A percentile compares a stretch with the other conserved stretches of the same genome.
phyloP scores from a whole-genome alignment of 2,113 vertebrate species.

The Antennarius striatus region DNA sequence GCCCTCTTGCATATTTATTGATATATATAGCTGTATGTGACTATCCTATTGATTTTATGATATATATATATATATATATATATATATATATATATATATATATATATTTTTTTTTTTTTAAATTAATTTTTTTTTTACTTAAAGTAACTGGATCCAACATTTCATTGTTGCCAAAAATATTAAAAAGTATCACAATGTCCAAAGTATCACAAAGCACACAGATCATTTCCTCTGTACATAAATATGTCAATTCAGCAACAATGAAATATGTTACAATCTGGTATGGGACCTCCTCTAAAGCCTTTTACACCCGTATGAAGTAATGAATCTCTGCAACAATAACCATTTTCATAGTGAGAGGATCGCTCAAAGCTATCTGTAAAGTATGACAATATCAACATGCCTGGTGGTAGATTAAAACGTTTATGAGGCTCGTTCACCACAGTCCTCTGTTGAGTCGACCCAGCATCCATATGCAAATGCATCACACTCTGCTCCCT shows the following conservation, averaged over 20 bases:
- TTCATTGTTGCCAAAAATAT: neutral
- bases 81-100: no score
- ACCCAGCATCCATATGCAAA: conserved; percentile 54
- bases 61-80: no score
- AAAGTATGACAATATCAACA: conserved; percentile 47
- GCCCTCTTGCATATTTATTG: no score
- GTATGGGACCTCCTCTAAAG: neutral
- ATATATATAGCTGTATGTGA: no score
- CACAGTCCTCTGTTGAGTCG: neutral
- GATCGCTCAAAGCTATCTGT: conserved; percentile 25
- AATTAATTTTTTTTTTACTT: no score
- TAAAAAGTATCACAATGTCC: neutral
- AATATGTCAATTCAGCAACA: neutral
- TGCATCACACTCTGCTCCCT: conserved; percentile 9
- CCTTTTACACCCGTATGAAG: conserved; percentile 6
- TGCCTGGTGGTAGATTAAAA: conserved; percentile 49
- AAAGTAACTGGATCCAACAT: no score
- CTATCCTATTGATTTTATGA: no score
- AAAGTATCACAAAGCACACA: neutral
- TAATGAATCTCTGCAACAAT: conserved; percentile 30
- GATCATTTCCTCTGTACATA: neutral
- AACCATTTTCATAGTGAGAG: conserved; percentile 18
- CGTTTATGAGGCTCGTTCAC: conserved; percentile 53
- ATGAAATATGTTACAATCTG: conserved; percentile 5
- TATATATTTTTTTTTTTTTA: no score